Base-by-base conservation (phyloP, 1,140 invertebrate genomes). In the Nasonia longicornis region DNA sequence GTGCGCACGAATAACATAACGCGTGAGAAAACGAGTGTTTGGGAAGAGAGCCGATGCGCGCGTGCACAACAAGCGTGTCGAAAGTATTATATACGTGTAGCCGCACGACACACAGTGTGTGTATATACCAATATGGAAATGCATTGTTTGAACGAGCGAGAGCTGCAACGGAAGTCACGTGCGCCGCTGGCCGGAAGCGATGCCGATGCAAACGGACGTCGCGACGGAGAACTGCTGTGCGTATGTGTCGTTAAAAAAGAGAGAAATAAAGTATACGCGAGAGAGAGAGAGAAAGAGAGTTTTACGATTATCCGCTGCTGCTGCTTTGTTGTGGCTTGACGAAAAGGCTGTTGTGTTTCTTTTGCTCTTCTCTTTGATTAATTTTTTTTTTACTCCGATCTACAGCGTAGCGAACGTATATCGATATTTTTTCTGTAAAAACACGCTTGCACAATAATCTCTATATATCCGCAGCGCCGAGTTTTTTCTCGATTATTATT, bases 81-180 rank as follows among this genome's bases (percentile, higher is more conserved):
- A 73, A 45, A 45, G 72, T n/a, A 16, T 73, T 58, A 69, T 69
- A 31, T 29, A 29, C 64, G 29, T 73, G 4, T 35, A 48, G 8
- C 26, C 26, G 42, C n/a, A 73, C 31, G 31, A 29, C 1, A 52
- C 58, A 16, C 79, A 71, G 22, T 70, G 12, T 70, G 11, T 75
- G 82, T 73, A 31, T 42, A 67, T 75, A 77, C 79, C 71, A 77
- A 81, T 83, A 84, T 84, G 69, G 82, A 80, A 84, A 84, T 85
- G 82, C 76, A 69, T 84, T 85, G 84, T 83, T 83, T 69, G 73
- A 63, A 38, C 64, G 48, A 31, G 12, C 26, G 26, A 35, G 72
- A 63, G 52, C 74, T 42, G 76, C 73, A 73, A 69, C 85, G 86
- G 86, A 87, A 87, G 83, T 87, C 85, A 87, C 86, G 85, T 84